Conservation (phyloP, 2,113 vertebrate genomes). For the Polyodon spathula region DNA sequence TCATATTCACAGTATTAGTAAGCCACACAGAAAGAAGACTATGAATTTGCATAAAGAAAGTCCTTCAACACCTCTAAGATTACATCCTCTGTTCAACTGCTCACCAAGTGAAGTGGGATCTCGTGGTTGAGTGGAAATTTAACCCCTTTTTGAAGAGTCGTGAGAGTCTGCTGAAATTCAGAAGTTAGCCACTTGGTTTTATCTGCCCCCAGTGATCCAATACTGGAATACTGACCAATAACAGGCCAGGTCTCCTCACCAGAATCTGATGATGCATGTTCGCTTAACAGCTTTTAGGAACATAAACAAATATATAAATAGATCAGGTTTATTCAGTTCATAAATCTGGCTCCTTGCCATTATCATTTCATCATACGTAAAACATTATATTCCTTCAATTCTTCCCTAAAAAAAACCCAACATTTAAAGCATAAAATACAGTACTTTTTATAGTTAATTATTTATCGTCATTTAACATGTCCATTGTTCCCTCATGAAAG, state of each 20-base stretch:
- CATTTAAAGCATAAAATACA: too few relatives aligned
- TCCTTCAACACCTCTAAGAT: too few relatives aligned
- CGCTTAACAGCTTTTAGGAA: conserved; percentile 57
- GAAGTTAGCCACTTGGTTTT: conserved; percentile 84
- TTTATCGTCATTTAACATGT: too few relatives aligned
- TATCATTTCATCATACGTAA: too few relatives aligned
- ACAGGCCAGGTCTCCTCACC: conserved; percentile 69
- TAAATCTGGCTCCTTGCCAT: background rate
- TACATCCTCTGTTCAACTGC: conserved; percentile 7
- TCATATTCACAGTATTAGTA: too few relatives aligned
- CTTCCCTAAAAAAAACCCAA: too few relatives aligned
- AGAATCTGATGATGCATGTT: conserved; percentile 41
- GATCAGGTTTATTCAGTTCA: background rate
- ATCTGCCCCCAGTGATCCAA: conserved; percentile 84
- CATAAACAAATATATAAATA: background rate
- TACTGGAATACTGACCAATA: conserved; percentile 93
- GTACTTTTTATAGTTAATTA: too few relatives aligned
- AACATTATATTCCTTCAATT: too few relatives aligned
- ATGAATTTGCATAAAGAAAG: too few relatives aligned
- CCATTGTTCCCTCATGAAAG: too few relatives aligned
- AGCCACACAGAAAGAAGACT: too few relatives aligned
- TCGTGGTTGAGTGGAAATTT: conserved; percentile 32
- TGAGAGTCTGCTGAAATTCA: conserved; percentile 82
- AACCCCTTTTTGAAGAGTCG: conserved; percentile 43
- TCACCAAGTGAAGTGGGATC: conserved; percentile 70